A percentile compares a stretch with the other conserved stretches of the same genome.
These are phyloP conservation scores for Pyralis farinalis DNA, from an alignment of 2,888 invertebrate genomes.

Conservation along the genomic window DNA sequence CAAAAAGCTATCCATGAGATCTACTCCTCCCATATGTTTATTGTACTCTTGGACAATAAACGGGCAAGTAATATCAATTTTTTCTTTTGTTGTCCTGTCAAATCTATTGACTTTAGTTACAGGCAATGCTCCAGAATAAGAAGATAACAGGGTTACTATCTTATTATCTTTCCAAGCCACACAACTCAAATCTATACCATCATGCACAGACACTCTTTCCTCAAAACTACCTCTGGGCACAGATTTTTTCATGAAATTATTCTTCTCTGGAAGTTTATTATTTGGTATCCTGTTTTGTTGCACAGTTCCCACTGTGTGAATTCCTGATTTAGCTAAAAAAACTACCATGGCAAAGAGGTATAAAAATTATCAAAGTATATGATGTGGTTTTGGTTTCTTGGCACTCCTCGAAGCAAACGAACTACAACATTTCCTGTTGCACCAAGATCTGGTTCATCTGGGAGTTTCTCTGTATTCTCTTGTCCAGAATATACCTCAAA, in stretches of 20 bases:
- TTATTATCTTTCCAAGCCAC: conserved; percentile 43
- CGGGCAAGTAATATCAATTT: conserved; percentile 24
- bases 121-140: conserved; percentile 34
- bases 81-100: conserved; percentile 26
- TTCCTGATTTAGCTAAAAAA: conserved; percentile 31
- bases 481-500: no score
- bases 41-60: conserved; percentile 34
- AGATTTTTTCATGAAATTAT: conserved; percentile 37
- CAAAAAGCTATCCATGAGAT: conserved; percentile 20
- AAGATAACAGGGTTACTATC: conserved; percentile 32
- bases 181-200: conserved; percentile 33
- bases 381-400: no score
- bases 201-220: conserved; percentile 34
- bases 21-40: conserved; percentile 19
- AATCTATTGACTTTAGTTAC: conserved; percentile 23
- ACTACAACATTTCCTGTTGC: no score
- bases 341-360: no score
- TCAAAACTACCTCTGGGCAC: conserved; percentile 40
- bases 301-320: conserved; percentile 33
- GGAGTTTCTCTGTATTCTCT: no score
- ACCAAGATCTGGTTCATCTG: no score
- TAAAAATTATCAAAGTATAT: no score
- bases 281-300: conserved; percentile 36
- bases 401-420: no score
- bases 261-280: conserved; percentile 34